Base-by-base conservation (phyloP, 2,797 vertebrate genomes). In the Gallinago stenura region DNA sequence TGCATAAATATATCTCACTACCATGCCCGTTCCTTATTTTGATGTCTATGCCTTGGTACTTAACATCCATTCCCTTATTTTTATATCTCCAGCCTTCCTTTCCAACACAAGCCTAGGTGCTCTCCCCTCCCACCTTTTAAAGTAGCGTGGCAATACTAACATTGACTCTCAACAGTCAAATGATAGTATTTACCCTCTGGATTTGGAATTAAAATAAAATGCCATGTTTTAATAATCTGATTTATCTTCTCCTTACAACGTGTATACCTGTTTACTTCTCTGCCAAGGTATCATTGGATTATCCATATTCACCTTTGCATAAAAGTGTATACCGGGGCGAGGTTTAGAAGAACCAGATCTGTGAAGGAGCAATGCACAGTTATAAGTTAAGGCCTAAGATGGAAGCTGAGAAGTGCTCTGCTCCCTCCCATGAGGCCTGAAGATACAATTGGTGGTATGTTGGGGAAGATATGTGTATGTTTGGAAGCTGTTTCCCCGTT, bases 321-420 rank as follows among this genome's bases (percentile, higher is more conserved):
- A 54, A 25, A 37, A 0, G 0, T 4, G 2, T 81, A 2, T 33
- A 39, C 11, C 0, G 0, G 22, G 24, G 3, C 22, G 37, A 62
- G 18, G 22, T 65, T 84, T 72, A 65, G 64, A 71, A 72, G 35
- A 69, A 43, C 9, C 18, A 39, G 17, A 31, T 20, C 9, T 61
- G 30, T 30, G 9, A 61, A 41, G 37, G 48, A 77, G 12, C 2
- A 41, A 28, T 20, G 19, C 11, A 5, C 15, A 19, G 19, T 20
- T 79, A 2, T 6, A 57, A 64, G 9, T 39, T 83, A n/a, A 64
- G 76, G 30, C 20, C 50, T 56, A 26, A 26, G 15, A 31, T 2
- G 12, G 54, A 51, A 60, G 4, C 15, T 61, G 35, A 14, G 6
- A 88, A 65, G 26, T 61, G 24, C 31, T 88, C 12, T 15, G 6